Conservation (phyloP, 2,888 invertebrate genomes). For the Aproaerema taeniolella region DNA sequence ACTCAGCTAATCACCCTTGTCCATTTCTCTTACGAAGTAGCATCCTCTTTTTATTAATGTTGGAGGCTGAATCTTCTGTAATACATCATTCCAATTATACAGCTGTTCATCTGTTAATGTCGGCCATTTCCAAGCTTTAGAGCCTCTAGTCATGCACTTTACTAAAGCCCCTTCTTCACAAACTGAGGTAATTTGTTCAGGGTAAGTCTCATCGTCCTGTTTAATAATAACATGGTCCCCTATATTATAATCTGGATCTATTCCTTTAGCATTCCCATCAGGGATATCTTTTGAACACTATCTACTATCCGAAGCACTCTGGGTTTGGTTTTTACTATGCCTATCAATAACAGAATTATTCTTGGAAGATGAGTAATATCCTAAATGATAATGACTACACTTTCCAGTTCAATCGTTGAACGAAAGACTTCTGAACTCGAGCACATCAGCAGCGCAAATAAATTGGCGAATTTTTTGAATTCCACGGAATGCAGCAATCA, state of each 20-base stretch:
- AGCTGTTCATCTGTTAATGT: constrained; percentile 20
- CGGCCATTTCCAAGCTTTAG: constrained; percentile 21
- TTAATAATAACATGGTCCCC: constrained; percentile 19
- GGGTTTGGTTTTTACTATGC: not conserved
- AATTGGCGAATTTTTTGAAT: constrained; percentile 5
- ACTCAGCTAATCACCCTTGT: not conserved
- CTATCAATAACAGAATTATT: not conserved
- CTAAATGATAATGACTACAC: constrained; percentile 6
- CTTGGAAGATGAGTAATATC: not conserved
- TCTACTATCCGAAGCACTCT: not conserved
- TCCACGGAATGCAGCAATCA: not conserved
- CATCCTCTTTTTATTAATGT: constrained; percentile 16
- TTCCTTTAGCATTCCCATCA: constrained; percentile 10
- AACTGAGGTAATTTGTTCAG: constrained; percentile 22
- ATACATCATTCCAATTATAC: constrained; percentile 21
- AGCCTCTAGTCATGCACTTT: constrained; percentile 21
- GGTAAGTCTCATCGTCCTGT: constrained; percentile 18
- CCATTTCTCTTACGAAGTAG: constrained; percentile 10
- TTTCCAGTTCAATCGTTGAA: constrained; percentile 2
- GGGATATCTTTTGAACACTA: constrained; percentile 8
- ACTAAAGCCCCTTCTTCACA: constrained; percentile 22
- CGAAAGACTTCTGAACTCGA: constrained; percentile 9
- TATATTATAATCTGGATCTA: constrained; percentile 17
- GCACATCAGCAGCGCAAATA: constrained; percentile 6
- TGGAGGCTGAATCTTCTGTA: constrained; percentile 17